Evolutionary conservation across 2,888 invertebrate genomes (phyloP), one percentile per base, ranked within the genome.

Genomic region (Morpho deidamia): DNA sequence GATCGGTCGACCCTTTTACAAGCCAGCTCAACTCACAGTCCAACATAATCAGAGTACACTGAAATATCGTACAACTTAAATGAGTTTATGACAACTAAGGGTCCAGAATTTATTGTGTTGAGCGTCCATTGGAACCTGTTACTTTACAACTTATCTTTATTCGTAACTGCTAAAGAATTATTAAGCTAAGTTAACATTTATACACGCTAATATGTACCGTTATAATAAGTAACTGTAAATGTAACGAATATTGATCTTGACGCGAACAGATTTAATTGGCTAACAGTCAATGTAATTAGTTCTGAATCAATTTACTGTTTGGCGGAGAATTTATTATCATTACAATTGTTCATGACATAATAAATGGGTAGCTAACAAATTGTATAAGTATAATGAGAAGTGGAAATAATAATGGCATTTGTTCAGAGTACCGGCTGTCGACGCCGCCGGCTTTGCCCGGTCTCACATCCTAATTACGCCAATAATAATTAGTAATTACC

Each of bases 381-480:
- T 76, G 74, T 76, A 67, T 70, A 74, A 39, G 40, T 44, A 35
- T 34, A 35, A 9, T 12, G 38, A 32, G 32, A 38, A 39, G 39
- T 14, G 23, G 69, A 74, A 72, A 74, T 81, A 84, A 86, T 79
- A 71, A 11, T 37, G 35, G 85, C 78, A 75, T 85, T 84, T 81
- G 84, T 81, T 49, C 81, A 69, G 75, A 76, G 71, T 66, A 69
- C 69, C 68, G 71, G 71, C 69, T 69, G 76, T 72, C 79, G 78
- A 73, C 84, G 83, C 84, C 82, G 77, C 81, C 75, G 82, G 83
- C 78, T 61, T 60, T 65, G 74, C 70, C 72, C 76, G 73, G 74
- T 71, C 78, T 77, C 86, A 81, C 85, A 86, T 86, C 85, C 88
- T 88, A 86, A 88, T 88, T 88, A 86, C 81, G 82, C 81, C 82